A percentile compares a stretch with the other conserved stretches of the same genome.
phyloP scores from a whole-genome alignment of 2,797 vertebrate species.

The Neopelma chrysocephalum region DNA sequence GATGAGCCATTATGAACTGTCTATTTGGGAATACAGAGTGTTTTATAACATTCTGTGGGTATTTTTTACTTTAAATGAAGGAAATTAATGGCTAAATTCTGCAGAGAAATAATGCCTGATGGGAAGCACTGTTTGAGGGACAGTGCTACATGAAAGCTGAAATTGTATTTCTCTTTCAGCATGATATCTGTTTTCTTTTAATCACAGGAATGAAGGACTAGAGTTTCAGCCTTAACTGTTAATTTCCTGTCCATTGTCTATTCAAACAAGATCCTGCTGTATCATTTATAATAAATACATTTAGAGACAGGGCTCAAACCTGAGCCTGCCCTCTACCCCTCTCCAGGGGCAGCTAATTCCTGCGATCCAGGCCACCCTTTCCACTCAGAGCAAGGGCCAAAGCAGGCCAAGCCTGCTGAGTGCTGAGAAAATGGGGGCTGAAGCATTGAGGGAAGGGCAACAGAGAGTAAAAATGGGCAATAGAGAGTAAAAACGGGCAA shows the following conservation, averaged over 20 bases:
- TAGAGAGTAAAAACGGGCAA: neutral
- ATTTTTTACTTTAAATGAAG: constrained; percentile 47
- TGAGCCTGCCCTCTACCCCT: neutral
- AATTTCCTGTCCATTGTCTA: constrained; percentile 61
- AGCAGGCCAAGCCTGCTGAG: neutral
- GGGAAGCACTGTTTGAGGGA: neutral
- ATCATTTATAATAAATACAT: neutral
- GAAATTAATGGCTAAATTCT: constrained; percentile 42
- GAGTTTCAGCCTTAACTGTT: constrained; percentile 55
- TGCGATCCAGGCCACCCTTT: neutral
- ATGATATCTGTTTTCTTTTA: constrained; percentile 60
- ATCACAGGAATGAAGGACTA: constrained; percentile 47
- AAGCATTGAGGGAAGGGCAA: neutral
- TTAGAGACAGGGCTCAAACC: neutral
- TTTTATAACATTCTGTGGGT: constrained; percentile 33
- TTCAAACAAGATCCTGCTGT: constrained; percentile 55
- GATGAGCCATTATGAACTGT: constrained; percentile 51
- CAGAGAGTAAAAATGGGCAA: neutral
- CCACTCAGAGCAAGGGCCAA: neutral
- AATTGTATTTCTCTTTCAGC: constrained; percentile 48
- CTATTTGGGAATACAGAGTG: neutral
- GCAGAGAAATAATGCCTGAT: constrained; percentile 12
- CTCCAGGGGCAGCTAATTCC: neutral
- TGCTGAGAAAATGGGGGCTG: neutral
- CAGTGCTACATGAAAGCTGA: constrained; percentile 29